Evolutionary conservation across 2,797 vertebrate genomes (phyloP).

Genomic region (Pipistrellus kuhlii): DNA sequence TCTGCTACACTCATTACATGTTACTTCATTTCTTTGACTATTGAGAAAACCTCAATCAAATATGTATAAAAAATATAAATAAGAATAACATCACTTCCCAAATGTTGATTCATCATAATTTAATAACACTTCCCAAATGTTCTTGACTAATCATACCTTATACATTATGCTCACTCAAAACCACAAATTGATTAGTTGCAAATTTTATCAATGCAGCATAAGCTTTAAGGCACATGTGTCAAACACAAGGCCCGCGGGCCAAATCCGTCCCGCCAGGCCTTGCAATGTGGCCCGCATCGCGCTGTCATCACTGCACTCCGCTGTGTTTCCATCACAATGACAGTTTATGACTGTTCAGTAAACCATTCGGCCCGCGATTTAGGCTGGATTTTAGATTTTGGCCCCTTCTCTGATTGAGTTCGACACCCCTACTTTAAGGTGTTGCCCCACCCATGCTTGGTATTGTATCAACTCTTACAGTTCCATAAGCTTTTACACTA

Average conservation of each 20-base stretch:
- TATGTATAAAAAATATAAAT: neutral
- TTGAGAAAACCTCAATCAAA: neutral
- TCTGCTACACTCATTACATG: neutral
- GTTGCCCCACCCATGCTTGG: neutral
- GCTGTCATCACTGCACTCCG: too few species aligned
- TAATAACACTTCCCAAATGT: neutral
- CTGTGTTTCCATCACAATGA: too few species aligned
- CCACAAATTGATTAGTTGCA: neutral
- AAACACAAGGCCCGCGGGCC: too few species aligned
- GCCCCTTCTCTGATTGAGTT: too few species aligned
- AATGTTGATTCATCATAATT: neutral
- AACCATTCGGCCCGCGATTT: too few species aligned
- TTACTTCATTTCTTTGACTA: slow-evolving; percentile 39
- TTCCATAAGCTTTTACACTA: neutral
- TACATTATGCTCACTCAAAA: neutral
- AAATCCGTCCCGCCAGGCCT: too few species aligned
- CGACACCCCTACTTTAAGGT: too few species aligned
- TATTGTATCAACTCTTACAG: neutral
- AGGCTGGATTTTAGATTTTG: too few species aligned
- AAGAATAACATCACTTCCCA: neutral
- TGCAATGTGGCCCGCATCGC: too few species aligned
- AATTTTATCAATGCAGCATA: neutral
- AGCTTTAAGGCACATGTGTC: neutral
- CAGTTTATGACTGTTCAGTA: too few species aligned
- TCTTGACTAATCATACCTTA: neutral